Conservation (phyloP, 2,113 vertebrate species). For the Isurus oxyrinchus region DNA sequence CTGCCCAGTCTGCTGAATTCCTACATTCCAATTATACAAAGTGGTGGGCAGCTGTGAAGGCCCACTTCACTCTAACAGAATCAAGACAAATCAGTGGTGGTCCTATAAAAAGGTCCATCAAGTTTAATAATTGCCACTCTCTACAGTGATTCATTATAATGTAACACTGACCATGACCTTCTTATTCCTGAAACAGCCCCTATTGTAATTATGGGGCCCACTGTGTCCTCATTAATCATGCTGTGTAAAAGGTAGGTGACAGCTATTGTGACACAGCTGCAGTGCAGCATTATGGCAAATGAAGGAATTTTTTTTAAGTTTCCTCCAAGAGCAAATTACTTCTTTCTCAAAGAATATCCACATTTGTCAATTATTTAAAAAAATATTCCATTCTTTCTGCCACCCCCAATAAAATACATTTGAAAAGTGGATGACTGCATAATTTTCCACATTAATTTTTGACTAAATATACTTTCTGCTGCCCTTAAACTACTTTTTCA, state of each 20-base stretch:
- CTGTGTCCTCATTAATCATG: slow-evolving; percentile 2
- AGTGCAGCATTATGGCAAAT: background rate
- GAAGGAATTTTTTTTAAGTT: background rate
- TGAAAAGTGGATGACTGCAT: background rate
- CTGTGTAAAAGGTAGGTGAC: background rate
- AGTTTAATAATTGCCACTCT: slow-evolving; percentile 39
- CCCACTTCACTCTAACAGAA: slow-evolving; percentile 38
- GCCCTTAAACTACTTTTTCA: background rate
- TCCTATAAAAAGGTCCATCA: slow-evolving; percentile 39
- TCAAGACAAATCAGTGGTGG: slow-evolving; percentile 39
- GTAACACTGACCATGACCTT: slow-evolving; percentile 47
- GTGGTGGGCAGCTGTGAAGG: background rate
- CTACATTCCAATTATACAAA: background rate
- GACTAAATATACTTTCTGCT: background rate
- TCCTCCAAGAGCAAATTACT: background rate
- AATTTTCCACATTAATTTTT: background rate
- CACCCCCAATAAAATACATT: background rate
- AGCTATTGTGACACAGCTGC: background rate
- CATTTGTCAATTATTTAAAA: background rate
- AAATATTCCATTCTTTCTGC: background rate
- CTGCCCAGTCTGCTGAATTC: background rate
- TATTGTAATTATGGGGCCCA: slow-evolving; percentile 42
- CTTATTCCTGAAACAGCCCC: slow-evolving; percentile 47
- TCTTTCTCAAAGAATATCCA: background rate
- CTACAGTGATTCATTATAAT: slow-evolving; percentile 43